Base-by-base conservation (phyloP, 2,797 vertebrate genomes). In the Nannoperca obscura region DNA sequence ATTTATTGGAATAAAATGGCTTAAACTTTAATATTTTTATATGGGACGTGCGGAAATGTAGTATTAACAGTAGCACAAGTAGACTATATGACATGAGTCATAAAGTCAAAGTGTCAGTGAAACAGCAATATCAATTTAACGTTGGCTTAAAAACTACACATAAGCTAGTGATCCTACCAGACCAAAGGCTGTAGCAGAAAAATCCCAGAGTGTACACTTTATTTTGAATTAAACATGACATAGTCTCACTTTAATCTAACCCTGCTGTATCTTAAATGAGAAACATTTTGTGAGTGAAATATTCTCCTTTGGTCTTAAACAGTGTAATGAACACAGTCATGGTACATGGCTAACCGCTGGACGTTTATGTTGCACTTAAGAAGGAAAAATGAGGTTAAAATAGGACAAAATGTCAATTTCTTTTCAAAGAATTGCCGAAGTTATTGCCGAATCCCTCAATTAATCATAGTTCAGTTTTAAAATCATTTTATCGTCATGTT, bases 271-370 rank as follows among this genome's bases (percentile, higher is more conserved):
- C 8, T 68, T 66, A 7, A 30, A 64, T 59, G 27, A 59, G 34
- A 34, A 22, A 72, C 63, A 49, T 54, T 49, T 32, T 63, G 11
- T 42, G 5, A 55, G 9, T 24, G 24, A 58, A 36, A 7, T 12
- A 36, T 44, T 71, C 36, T 42, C 7, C 19, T 69, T 74, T 27
- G 46, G 40, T 17, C 30, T 61, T 63, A 27, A 24, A 32, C 27
- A 24, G 7, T 54, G 1, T 54, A 24, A 58, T 70, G 11, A 82
- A 71, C 20, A 44, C 52, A 76, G 40, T 54, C 13, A 46, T 12
- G 20, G 24, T 27, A 75, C 46, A 47, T 30, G 24, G 53, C 3
- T 9, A 20, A 71, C 14, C 32, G 46, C 15, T 54, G 49, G 27
- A n/a, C 13, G 17, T 65, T 59, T 60, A 22, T 62, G n/a, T 34